These are phyloP conservation scores for Xylota sylvarum DNA, from an alignment of 2,888 invertebrate genomes.

Conservation along the genomic window DNA sequence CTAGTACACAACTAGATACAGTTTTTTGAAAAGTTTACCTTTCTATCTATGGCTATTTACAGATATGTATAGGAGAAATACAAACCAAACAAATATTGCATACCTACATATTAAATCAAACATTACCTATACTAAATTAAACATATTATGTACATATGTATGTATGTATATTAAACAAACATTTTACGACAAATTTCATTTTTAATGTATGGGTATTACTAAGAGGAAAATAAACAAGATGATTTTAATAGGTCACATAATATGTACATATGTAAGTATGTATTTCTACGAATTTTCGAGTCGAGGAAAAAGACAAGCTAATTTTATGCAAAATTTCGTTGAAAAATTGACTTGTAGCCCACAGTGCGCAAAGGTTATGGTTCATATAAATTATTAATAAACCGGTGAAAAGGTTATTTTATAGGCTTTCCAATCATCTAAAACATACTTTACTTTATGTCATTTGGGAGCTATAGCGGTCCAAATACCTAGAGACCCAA, in stretches of 20 bases:
- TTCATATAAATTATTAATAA: constrained; percentile 1
- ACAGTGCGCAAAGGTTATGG: background rate
- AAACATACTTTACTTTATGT: background rate
- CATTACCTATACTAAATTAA: too few species aligned
- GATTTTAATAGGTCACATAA: background rate
- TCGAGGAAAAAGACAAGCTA: background rate
- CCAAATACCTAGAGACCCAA: background rate
- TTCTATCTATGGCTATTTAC: too few species aligned
- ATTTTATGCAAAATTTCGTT: background rate
- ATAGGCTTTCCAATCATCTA: background rate
- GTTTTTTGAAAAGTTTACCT: too few species aligned
- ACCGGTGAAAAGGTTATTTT: background rate
- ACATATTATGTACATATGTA: too few species aligned
- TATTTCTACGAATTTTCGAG: background rate
- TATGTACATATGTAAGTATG: too few species aligned
- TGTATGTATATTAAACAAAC: too few species aligned
- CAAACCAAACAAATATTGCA: too few species aligned
- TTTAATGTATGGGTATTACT: background rate
- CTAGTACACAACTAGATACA: too few species aligned
- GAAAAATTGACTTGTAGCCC: background rate
- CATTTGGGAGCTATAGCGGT: background rate
- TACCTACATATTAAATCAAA: too few species aligned
- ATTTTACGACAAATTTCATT: too few species aligned
- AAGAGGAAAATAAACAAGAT: background rate
- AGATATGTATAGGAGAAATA: too few species aligned